phyloP scores from a whole-genome alignment of 1,140 invertebrate species.

The Ooceraea biroi region DNA sequence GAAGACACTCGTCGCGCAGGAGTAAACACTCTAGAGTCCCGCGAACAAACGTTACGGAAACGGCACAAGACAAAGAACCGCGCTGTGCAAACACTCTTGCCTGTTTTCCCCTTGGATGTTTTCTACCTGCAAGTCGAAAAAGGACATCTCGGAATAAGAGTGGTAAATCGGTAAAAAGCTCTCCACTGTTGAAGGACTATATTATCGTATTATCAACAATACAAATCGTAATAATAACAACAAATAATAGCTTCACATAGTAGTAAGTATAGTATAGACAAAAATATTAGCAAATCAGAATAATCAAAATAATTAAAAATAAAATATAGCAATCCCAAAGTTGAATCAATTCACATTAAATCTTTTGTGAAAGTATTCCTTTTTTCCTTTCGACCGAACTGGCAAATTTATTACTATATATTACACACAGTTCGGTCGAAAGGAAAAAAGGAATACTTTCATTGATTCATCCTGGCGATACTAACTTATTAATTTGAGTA shows the following conservation, averaged over 20 bases:
- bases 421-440: no score
- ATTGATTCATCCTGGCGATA: no score
- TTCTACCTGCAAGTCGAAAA: conserved; percentile 18
- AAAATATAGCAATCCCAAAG: not conserved
- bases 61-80: conserved; percentile 40
- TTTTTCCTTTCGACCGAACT: no score
- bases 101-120: conserved; percentile 30
- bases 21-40: conserved; percentile 51
- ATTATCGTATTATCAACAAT: conserved; percentile 5
- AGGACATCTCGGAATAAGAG: not conserved
- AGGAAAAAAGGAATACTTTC: no score
- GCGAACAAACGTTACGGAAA: conserved; percentile 54
- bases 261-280: not conserved
- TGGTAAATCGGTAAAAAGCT: conserved; percentile 11
- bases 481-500: no score
- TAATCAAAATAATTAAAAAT: not conserved
- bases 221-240: not conserved
- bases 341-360: not conserved
- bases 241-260: not conserved
- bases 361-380: no score
- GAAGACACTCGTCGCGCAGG: conserved; percentile 38
- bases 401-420: no score
- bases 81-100: conserved; percentile 47
- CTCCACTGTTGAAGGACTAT: not conserved
- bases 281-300: not conserved